Conservation (phyloP, 2,888 invertebrate species). For the Melanotus villosus region DNA sequence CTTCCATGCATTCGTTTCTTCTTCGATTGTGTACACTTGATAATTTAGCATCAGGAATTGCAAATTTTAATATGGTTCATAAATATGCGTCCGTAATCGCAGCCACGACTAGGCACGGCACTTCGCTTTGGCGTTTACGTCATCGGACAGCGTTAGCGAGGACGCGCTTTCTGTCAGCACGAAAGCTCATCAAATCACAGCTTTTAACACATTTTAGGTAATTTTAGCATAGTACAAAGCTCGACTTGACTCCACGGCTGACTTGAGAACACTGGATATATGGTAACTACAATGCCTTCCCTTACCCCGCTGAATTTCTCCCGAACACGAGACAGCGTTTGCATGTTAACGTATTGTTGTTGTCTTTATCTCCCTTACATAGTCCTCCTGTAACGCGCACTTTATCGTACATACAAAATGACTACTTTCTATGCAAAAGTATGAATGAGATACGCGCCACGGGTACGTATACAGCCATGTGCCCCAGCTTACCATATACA, state of each 20-base stretch:
- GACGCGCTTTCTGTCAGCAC: constrained; percentile 37
- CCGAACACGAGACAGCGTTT: constrained; percentile 69
- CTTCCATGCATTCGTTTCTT: constrained; percentile 3
- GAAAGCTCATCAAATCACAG: constrained; percentile 37
- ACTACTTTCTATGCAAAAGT: constrained; percentile 75
- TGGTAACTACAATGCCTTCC: constrained; percentile 68
- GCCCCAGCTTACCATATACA: constrained; percentile 60
- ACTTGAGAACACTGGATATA: constrained; percentile 70
- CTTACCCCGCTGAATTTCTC: constrained; percentile 67
- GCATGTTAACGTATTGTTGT: constrained; percentile 68
- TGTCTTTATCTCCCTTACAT: constrained; percentile 62
- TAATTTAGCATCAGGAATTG: constrained; percentile 25
- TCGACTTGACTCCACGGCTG: constrained; percentile 67
- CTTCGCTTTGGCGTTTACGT: constrained; percentile 24
- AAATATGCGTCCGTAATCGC: constrained; percentile 36
- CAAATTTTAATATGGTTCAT: constrained; percentile 37
- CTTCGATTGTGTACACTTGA: constrained; percentile 16
- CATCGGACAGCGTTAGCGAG: constrained; percentile 30
- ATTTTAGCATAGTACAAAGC: constrained; percentile 47
- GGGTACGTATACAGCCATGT: constrained; percentile 67
- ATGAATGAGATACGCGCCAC: constrained; percentile 72
- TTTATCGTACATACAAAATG: constrained; percentile 70
- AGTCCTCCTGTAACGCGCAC: constrained; percentile 57
- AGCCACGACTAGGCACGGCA: neutral
- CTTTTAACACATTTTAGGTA: constrained; percentile 44